Percentiles rank a stretch among this genome's conserved stretches.
phyloP scores from a whole-genome alignment of 2,113 vertebrate genomes.

The Tretioscincus oriximinensis region DNA sequence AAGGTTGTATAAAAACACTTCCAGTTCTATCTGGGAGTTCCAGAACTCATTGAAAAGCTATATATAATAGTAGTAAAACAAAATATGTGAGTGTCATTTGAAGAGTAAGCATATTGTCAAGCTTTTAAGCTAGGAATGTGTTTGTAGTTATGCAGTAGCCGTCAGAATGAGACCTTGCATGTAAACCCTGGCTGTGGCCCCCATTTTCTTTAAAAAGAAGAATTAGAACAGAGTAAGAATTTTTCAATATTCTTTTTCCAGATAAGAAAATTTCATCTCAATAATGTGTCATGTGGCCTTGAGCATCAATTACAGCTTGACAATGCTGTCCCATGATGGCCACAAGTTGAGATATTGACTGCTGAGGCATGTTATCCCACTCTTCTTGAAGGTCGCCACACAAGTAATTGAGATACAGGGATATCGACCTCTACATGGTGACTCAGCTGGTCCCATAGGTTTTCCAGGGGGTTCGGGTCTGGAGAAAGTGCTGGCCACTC shows the following conservation, averaged over 20 bases:
- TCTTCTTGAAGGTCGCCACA: too few species aligned
- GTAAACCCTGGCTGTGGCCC: not conserved
- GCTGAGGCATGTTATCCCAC: too few species aligned
- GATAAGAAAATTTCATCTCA: not conserved
- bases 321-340: too few species aligned
- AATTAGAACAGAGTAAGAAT: not conserved
- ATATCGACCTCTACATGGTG: too few species aligned
- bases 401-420: too few species aligned
- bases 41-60: conserved; percentile 54
- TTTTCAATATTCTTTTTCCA: not conserved
- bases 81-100: conserved; percentile 51
- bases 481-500: too few species aligned
- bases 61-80: conserved; percentile 50
- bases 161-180: conserved; percentile 38
- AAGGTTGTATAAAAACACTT: conserved; percentile 42
- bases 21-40: conserved; percentile 32
- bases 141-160: conserved; percentile 38
- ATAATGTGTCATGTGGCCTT: too few species aligned
- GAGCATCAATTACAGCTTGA: too few species aligned
- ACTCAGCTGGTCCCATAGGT: too few species aligned
- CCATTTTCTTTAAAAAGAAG: conserved; percentile 30
- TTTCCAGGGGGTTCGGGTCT: too few species aligned
- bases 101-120: conserved; percentile 46
- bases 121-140: conserved; percentile 27
- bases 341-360: too few species aligned